These are phyloP conservation scores for Echinarachnius parma DNA, from an alignment of 53 echinoderm and acorn worm species.

Conservation along the genomic window DNA sequence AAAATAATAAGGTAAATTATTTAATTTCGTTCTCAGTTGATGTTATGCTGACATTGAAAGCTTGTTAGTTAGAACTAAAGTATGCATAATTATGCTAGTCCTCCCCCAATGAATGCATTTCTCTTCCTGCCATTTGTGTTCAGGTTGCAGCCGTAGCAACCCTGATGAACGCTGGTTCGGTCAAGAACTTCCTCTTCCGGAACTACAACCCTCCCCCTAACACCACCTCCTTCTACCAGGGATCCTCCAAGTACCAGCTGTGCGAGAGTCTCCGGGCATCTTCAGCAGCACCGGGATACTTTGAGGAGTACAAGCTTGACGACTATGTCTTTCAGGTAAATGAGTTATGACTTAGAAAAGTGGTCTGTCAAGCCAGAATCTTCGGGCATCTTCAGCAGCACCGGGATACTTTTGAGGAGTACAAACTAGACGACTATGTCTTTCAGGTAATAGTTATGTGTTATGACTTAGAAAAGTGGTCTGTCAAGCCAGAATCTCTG, in stretches of 20 bases:
- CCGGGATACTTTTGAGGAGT: constrained; percentile 98
- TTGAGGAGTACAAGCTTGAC: constrained; percentile 91
- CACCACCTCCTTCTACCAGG: constrained; percentile 73
- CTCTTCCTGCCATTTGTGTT: too few species aligned
- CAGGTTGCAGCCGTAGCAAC: constrained; percentile 81
- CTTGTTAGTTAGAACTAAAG: too few species aligned
- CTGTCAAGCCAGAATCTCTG: constrained; percentile 88
- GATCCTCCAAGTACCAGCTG: constrained; percentile 68
- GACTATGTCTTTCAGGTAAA: constrained; percentile 88
- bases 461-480: too few species aligned
- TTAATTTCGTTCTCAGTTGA: too few species aligned
- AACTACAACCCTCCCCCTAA: constrained; percentile 93
- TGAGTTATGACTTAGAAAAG: too few species aligned
- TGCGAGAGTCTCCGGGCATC: constrained; percentile 94
- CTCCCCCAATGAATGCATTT: too few species aligned
- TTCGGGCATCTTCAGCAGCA: constrained; percentile 91
- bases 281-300: constrained; percentile 95
- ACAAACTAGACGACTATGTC: constrained; percentile 81
- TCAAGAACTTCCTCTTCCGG: constrained; percentile 87
- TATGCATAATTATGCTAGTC: too few species aligned
- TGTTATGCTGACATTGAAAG: too few species aligned
- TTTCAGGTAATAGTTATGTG: too few species aligned
- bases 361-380: constrained; percentile 92
- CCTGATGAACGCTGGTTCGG: constrained; percentile 72
- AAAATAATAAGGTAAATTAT: too few species aligned